Conservation (phyloP, 2,113 vertebrate genomes). For the Mesembrinibis cayennensis region DNA sequence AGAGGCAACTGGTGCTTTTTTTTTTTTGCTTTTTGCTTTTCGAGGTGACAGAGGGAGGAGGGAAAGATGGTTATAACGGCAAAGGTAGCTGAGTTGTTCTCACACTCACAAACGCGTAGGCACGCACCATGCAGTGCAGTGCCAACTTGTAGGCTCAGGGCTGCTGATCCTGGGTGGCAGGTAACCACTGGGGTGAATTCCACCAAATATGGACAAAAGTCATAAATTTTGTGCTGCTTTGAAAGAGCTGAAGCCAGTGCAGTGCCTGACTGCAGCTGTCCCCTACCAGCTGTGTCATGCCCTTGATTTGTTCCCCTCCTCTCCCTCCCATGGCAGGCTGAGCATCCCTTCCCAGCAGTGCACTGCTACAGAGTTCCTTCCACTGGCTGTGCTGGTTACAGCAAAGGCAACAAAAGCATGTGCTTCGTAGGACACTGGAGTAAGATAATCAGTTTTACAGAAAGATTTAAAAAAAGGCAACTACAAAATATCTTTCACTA, state of each 20-base stretch:
- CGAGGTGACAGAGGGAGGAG: neutral
- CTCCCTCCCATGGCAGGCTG: accelerated
- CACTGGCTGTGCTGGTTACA: neutral
- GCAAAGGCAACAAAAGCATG: neutral
- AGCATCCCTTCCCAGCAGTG: neutral
- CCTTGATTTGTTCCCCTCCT: neutral
- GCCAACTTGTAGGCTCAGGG: neutral
- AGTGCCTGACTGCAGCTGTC: neutral
- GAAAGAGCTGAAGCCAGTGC: neutral
- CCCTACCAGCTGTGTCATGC: neutral
- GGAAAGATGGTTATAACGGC: neutral
- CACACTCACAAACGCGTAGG: neutral
- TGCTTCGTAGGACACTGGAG: neutral
- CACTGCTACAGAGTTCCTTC: neutral
- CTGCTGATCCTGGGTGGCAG: neutral
- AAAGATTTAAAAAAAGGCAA: neutral
- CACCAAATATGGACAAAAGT: neutral
- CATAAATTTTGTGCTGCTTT: neutral
- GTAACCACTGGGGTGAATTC: neutral
- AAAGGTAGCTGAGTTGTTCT: neutral
- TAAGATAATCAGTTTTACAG: neutral
- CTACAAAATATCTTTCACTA: neutral
- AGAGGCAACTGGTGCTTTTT: neutral
- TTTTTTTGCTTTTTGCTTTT: neutral
- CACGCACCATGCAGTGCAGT: accelerated